These are phyloP conservation scores for Eulemur macaco DNA, from an alignment of 2,113 vertebrate genomes.

Conservation along the genomic window DNA sequence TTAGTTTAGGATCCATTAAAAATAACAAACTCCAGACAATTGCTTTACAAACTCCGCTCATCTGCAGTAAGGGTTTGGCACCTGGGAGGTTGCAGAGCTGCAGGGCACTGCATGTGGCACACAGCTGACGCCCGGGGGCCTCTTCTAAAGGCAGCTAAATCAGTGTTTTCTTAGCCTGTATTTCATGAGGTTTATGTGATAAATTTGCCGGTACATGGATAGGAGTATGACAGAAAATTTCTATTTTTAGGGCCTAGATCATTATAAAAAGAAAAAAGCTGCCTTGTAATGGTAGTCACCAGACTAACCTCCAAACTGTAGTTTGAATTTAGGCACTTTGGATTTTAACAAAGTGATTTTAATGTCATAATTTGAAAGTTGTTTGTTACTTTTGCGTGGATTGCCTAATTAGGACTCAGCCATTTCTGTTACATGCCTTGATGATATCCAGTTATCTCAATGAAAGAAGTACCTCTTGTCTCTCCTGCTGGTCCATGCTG, in stretches of 20 bases:
- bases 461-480: not conserved
- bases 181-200: not conserved
- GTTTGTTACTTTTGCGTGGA: not conserved
- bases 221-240: not conserved
- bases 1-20: not conserved
- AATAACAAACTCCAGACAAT: not conserved
- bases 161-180: not conserved
- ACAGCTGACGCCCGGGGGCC: fast-evolving
- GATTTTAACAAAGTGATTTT: not conserved
- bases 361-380: not conserved
- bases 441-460: not conserved
- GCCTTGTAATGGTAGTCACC: not conserved
- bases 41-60: not conserved
- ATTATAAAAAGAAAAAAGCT: not conserved
- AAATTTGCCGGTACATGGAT: not conserved
- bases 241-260: not conserved
- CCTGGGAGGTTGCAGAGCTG: too few species aligned
- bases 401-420: not conserved
- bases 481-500: not conserved
- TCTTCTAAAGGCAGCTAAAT: not conserved
- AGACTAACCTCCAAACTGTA: not conserved
- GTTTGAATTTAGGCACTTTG: not conserved
- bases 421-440: not conserved
- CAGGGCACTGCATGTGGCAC: fast-evolving
- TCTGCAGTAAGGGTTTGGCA: not conserved